A percentile compares a stretch with the other conserved stretches of the same genome.
Conservation (phyloP, 2,113 vertebrate genomes). For the Thalassarche chlororhynchos region DNA sequence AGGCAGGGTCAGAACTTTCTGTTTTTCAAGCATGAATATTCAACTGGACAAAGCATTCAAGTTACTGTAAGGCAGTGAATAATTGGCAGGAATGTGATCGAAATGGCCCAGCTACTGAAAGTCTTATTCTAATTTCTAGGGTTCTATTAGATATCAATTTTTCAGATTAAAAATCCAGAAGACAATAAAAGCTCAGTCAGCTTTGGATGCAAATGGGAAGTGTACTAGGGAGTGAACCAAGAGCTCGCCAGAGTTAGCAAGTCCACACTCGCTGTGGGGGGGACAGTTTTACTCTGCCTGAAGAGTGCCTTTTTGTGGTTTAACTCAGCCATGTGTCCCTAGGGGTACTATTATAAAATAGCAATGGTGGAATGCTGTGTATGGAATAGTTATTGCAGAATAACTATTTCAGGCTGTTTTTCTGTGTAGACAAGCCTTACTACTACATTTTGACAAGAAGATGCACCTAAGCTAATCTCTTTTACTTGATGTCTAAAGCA, state of each 20-base stretch:
- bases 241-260: slow-evolving; percentile 62
- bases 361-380: slow-evolving; percentile 52
- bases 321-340: slow-evolving; percentile 51
- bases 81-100: background rate
- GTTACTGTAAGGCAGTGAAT: background rate
- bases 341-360: slow-evolving; percentile 65
- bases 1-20: background rate
- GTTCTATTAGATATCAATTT: background rate
- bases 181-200: slow-evolving; percentile 3
- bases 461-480: background rate
- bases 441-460: slow-evolving; percentile 1
- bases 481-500: background rate
- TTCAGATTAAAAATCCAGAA: slow-evolving; percentile 15
- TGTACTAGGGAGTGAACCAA: slow-evolving; percentile 22
- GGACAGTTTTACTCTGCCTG: slow-evolving; percentile 51
- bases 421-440: background rate
- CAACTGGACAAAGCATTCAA: background rate
- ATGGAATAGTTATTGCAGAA: slow-evolving; percentile 56
- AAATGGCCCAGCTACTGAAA: background rate
- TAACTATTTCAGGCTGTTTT: slow-evolving; percentile 58
- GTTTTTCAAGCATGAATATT: background rate
- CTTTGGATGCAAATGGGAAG: slow-evolving; percentile 22
- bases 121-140: background rate
- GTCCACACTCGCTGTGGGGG: slow-evolving; percentile 62
- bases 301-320: slow-evolving; percentile 67